Evolutionary conservation across 2,113 vertebrate species (phyloP).

Genomic region (Leptodactylus fuscus): DNA sequence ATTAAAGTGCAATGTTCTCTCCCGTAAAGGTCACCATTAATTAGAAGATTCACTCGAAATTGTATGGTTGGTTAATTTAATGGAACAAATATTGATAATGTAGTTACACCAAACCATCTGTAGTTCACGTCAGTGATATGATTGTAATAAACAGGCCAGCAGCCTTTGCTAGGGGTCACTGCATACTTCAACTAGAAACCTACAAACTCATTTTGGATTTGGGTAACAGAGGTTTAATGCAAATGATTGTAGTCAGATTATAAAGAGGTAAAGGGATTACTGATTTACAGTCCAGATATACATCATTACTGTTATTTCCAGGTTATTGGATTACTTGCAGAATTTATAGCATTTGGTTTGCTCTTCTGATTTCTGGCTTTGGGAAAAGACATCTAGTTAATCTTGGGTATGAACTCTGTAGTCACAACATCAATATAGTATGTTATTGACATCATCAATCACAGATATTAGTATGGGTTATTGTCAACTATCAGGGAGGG

Average conservation of each 20-base stretch:
- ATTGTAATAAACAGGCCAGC: neutral
- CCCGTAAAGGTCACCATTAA: neutral
- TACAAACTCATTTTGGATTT: neutral
- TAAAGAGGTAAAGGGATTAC: neutral
- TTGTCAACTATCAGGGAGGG: neutral
- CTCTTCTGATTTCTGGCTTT: neutral
- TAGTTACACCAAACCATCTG: slow-evolving; percentile 10
- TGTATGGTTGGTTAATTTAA: neutral
- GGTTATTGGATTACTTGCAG: neutral
- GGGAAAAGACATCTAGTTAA: neutral
- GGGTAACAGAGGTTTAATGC: neutral
- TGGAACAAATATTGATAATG: slow-evolving; percentile 16
- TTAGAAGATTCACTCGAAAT: slow-evolving; percentile 9
- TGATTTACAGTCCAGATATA: neutral
- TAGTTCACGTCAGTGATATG: neutral
- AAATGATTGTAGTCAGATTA: neutral
- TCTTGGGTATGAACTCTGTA: neutral
- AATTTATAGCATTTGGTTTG: neutral
- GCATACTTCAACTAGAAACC: neutral
- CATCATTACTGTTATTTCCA: neutral
- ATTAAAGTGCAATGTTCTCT: neutral
- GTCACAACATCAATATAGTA: neutral
- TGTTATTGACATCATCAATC: neutral
- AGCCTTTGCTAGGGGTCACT: neutral
- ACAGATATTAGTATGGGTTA: neutral